Evolutionary conservation across 2,797 vertebrate species (phyloP).

Genomic region (Micrastur ruficollis): DNA sequence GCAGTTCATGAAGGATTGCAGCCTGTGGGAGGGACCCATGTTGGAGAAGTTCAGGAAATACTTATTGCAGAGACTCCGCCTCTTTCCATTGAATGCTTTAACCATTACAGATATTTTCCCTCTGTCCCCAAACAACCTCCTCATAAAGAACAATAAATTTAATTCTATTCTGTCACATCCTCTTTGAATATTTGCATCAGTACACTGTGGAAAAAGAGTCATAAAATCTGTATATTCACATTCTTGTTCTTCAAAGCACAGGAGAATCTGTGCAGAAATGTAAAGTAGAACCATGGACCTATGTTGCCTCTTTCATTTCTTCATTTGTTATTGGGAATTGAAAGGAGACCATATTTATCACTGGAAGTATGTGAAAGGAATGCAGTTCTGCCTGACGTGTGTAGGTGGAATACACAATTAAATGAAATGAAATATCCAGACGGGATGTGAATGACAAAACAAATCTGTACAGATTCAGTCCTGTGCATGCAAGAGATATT

Average conservation of each 20-base stretch:
- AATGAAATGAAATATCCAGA: neutral
- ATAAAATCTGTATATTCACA: neutral
- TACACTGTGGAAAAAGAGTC: neutral
- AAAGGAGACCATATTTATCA: neutral
- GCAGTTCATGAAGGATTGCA: neutral
- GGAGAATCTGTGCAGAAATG: neutral
- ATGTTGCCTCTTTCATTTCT: neutral
- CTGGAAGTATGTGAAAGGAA: neutral
- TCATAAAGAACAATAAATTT: neutral
- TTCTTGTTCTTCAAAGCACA: neutral
- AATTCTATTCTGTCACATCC: neutral
- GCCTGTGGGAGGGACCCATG: accelerated
- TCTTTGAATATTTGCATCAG: neutral
- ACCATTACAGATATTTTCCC: neutral
- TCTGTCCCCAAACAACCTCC: neutral
- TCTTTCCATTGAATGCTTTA: neutral
- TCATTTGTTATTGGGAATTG: neutral
- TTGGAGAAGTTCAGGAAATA: neutral
- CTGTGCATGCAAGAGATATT: neutral
- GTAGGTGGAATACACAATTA: neutral
- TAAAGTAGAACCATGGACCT: neutral
- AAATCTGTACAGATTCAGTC: neutral
- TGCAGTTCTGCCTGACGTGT: neutral
- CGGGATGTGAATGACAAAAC: neutral
- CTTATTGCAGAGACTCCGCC: neutral